phyloP scores from a whole-genome alignment of 2,888 invertebrate genomes.

The Leucoma salicis region DNA sequence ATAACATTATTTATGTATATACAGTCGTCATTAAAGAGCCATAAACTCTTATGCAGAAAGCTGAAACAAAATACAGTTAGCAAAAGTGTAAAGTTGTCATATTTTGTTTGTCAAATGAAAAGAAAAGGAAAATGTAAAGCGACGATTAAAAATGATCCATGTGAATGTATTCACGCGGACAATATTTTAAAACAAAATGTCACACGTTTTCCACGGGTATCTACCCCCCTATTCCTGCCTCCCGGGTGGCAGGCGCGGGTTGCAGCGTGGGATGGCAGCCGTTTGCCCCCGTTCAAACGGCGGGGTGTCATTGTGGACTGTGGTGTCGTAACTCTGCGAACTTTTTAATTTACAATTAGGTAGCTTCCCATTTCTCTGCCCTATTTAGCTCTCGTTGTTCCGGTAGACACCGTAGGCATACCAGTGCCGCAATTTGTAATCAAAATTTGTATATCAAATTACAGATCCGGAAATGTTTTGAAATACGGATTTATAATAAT shows the following conservation, averaged over 20 bases:
- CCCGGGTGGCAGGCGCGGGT: slow-evolving; percentile 30
- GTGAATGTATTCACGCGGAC: slow-evolving; percentile 79
- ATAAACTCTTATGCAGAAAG: slow-evolving; percentile 16
- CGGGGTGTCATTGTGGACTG: slow-evolving; percentile 81
- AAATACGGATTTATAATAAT: too few relatives aligned
- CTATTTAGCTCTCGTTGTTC: slow-evolving; percentile 81
- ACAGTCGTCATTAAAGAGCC: background rate
- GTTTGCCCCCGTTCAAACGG: slow-evolving; percentile 46
- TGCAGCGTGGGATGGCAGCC: slow-evolving; percentile 34
- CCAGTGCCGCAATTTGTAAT: slow-evolving; percentile 67
- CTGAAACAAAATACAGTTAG: slow-evolving; percentile 20
- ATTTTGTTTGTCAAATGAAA: slow-evolving; percentile 36
- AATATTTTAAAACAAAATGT: slow-evolving; percentile 83
- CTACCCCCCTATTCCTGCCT: slow-evolving; percentile 51
- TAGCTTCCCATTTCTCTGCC: slow-evolving; percentile 82
- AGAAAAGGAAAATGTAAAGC: slow-evolving; percentile 61
- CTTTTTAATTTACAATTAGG: slow-evolving; percentile 83
- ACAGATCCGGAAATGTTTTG: slow-evolving; percentile 53
- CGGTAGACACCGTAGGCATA: slow-evolving; percentile 63
- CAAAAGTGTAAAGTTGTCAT: slow-evolving; percentile 32
- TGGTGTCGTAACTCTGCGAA: slow-evolving; percentile 82
- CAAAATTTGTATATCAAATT: slow-evolving; percentile 78
- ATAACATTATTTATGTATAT: background rate
- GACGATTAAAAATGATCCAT: slow-evolving; percentile 77
- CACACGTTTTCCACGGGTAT: slow-evolving; percentile 80